Percentiles rank a stretch among this genome's conserved stretches.
These are phyloP conservation scores for Autographa pulchrina DNA, from an alignment of 2,888 invertebrate genomes.

Conservation along the genomic window DNA sequence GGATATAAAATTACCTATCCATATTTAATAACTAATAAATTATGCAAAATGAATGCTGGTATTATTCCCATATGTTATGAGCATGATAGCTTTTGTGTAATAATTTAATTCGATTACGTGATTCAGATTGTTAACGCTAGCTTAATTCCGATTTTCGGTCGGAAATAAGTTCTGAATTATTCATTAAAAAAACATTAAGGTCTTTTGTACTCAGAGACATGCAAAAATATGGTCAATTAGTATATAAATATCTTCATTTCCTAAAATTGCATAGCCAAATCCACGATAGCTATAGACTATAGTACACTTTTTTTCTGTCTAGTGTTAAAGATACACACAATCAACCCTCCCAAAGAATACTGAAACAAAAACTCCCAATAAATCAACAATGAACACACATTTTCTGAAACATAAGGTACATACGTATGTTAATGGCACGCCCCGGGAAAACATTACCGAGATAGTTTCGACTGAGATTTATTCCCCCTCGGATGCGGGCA, in stretches of 20 bases:
- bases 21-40: constrained; percentile 3
- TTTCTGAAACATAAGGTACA: neutral
- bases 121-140: neutral
- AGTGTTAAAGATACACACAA: neutral
- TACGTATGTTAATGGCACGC: neutral
- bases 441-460: neutral
- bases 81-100: neutral
- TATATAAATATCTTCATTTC: too few species aligned
- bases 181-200: too few species aligned
- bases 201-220: too few species aligned
- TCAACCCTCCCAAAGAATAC: neutral
- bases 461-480: constrained; percentile 29
- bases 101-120: neutral
- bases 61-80: neutral
- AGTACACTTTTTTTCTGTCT: too few species aligned
- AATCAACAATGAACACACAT: neutral
- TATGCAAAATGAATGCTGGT: neutral
- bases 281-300: too few species aligned
- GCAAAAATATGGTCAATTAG: too few species aligned
- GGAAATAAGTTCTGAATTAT: neutral
- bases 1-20: neutral
- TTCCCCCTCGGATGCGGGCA: constrained; percentile 23
- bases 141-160: neutral
- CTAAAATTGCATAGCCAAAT: too few species aligned
- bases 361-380: neutral